Evolutionary conservation across 2,888 invertebrate genomes (phyloP).

Genomic region (Pristionchus japonicus): DNA sequence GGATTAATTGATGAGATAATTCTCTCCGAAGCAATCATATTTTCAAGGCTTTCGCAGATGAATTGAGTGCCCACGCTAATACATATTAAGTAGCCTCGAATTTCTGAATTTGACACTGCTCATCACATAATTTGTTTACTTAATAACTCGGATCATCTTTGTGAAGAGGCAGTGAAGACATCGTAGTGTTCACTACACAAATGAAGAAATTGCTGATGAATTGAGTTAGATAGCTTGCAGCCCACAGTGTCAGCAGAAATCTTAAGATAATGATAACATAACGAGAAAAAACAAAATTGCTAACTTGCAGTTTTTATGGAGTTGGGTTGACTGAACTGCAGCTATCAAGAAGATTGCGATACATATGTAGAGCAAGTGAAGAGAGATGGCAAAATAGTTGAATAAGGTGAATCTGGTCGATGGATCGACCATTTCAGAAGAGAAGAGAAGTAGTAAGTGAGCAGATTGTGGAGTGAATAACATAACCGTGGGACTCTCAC

Average conservation of each 20-base stretch:
- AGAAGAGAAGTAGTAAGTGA: not conserved
- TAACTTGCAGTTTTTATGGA: not conserved
- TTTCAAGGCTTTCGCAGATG: not conserved
- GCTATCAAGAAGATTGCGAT: not conserved
- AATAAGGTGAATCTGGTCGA: not conserved
- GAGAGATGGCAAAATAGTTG: not conserved
- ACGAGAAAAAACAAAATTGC: not conserved
- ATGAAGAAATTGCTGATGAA: not conserved
- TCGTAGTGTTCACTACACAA: not conserved
- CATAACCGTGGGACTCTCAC: not conserved
- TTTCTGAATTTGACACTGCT: not conserved
- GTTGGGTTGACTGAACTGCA: not conserved
- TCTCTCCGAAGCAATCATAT: not conserved
- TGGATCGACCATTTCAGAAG: not conserved
- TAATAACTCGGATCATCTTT: not conserved
- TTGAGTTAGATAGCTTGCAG: not conserved
- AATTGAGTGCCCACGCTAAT: not conserved
- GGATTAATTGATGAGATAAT: not conserved
- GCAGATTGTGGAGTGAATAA: not conserved
- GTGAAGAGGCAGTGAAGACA: not conserved
- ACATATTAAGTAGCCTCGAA: not conserved
- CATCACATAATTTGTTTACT: not conserved
- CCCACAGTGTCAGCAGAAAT: not conserved
- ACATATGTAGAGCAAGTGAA: not conserved
- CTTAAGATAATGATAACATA: not conserved